Evolutionary conservation across 2,113 vertebrate genomes (phyloP), one percentile per base, ranked within the genome.

Genomic region (Talpa occidentalis): DNA sequence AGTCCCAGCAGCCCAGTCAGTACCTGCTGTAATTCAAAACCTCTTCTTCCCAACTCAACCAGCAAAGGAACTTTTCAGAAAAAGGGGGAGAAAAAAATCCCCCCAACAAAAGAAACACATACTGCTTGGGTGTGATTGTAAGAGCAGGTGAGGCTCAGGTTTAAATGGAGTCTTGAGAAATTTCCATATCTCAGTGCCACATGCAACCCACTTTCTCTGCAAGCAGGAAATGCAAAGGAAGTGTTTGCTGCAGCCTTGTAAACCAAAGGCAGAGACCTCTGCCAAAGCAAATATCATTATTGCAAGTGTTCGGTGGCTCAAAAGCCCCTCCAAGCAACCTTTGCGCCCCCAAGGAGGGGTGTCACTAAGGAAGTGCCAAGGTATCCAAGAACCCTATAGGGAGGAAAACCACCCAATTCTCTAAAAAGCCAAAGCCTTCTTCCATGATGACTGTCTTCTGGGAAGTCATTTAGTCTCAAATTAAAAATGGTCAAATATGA

Each of bases 201-300:
- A 82, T 7, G 94, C 93, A 97, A 52, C 79, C 3, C 66, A 62
- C 89, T 93, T 97, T 97, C 96, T 97, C 97, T 95, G 91, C 6
- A 32, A 94, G 95, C 97, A 98, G 98, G 97, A 98, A 98, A 98
- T 95, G 96, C 97, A 90, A 94, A 98, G 97, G 97, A 98, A 97
- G 95, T 95, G 97, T 95, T 97, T 96, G 26, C 89, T 84, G 93
- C 94, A 94, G 94, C 97, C 96, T 95, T 93, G 96, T 96, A 97
- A 97, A 98, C 93, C 90, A 73, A 85, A 98, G 96, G 93, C 97
- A 97, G 90, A 95, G 88, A 95, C 95, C 84, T 0, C 1, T 90
- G 97, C 98, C 98, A 98, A 98, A 96, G 87, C 97, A 98, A 98
- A 98, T 82, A 97, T n/a, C n/a, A 91, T 79, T 54, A 77, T 93